A percentile compares a stretch with the other conserved stretches of the same genome.
phyloP scores from a whole-genome alignment of 2,888 invertebrate species.

The Pseudococcus jackbeardsleyi region DNA sequence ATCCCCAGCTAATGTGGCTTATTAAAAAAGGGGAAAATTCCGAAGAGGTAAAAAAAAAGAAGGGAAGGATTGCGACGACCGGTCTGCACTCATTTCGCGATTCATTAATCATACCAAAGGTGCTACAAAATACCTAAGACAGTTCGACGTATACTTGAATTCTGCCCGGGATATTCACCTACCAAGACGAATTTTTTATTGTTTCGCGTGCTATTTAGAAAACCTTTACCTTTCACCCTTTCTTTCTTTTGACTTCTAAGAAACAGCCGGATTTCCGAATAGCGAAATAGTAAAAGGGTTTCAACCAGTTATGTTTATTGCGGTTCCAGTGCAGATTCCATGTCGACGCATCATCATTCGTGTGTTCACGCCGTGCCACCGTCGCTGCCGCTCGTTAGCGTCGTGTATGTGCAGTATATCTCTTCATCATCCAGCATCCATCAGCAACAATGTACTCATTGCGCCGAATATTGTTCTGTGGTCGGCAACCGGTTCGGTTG shows the following conservation, averaged over 20 bases:
- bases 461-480: conserved; percentile 7
- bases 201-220: neutral
- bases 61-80: neutral
- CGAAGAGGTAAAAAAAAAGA: no score
- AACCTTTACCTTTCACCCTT: conserved; percentile 20
- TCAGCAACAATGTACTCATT: conserved; percentile 3
- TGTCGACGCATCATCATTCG: no score
- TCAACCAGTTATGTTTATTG: neutral
- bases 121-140: neutral
- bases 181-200: conserved; percentile 40
- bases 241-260: neutral
- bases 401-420: neutral
- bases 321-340: neutral
- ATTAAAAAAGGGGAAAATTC: conserved; percentile 41
- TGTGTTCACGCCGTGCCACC: neutral
- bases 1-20: neutral
- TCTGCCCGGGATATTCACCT: neutral
- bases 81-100: conserved; percentile 1
- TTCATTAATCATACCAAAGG: conserved; percentile 47
- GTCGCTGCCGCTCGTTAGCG: neutral
- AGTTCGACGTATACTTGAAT: neutral
- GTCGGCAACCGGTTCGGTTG: conserved; percentile 17
- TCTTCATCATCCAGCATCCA: neutral
- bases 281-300: neutral
- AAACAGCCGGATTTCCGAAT: neutral